phyloP scores from a whole-genome alignment of 2,888 invertebrate genomes.

The Diaperis boleti region DNA sequence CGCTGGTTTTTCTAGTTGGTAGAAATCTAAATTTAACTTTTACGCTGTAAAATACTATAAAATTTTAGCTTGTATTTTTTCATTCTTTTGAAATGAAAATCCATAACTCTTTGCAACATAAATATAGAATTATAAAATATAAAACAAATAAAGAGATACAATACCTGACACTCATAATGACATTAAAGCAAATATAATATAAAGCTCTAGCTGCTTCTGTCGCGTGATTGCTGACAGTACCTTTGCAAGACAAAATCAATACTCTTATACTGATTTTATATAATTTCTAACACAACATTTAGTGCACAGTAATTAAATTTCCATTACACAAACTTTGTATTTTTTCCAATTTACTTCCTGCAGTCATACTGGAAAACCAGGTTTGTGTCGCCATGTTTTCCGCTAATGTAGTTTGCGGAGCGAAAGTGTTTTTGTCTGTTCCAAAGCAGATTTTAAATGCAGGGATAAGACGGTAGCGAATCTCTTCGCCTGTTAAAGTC shows the following conservation, averaged over 20 bases:
- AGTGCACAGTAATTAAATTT: background rate
- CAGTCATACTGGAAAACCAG: background rate
- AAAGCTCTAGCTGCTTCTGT: too few relatives aligned
- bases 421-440: slow-evolving; percentile 31
- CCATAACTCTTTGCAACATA: too few relatives aligned
- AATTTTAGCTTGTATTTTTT: too few relatives aligned
- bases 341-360: background rate
- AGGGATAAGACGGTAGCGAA: slow-evolving; percentile 7
- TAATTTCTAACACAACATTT: background rate
- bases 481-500: slow-evolving; percentile 36
- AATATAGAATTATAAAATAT: too few relatives aligned
- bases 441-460: slow-evolving; percentile 20
- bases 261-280: background rate
- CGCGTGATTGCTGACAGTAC: background rate
- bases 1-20: too few relatives aligned
- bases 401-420: slow-evolving; percentile 5
- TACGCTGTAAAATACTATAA: too few relatives aligned
- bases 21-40: too few relatives aligned
- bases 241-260: background rate
- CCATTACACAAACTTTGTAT: background rate
- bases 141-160: too few relatives aligned
- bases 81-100: too few relatives aligned
- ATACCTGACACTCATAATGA: background rate
- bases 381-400: background rate
- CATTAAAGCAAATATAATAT: background rate